Conservation (phyloP, 2,888 invertebrate species). For the Meta bourneti region DNA sequence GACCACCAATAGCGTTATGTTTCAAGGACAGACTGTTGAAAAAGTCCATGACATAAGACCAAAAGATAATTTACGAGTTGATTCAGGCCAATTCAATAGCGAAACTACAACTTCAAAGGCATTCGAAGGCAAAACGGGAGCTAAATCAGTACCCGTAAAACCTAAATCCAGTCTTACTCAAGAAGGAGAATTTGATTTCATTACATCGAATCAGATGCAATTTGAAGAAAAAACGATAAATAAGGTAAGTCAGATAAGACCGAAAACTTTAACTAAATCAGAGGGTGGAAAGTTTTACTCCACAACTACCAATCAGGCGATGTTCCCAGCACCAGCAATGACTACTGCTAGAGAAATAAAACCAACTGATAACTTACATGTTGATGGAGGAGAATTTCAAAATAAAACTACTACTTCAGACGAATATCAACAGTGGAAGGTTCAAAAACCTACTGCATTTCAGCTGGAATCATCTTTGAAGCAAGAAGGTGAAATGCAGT, state of each 20-base stretch:
- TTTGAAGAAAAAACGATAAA: slow-evolving; percentile 52
- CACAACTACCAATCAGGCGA: slow-evolving; percentile 64
- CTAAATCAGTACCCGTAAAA: slow-evolving; percentile 62
- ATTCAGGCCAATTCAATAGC: slow-evolving; percentile 50
- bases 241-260: slow-evolving; percentile 39
- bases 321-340: slow-evolving; percentile 47
- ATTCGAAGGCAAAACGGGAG: slow-evolving; percentile 57
- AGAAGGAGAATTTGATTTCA: slow-evolving; percentile 77
- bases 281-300: slow-evolving; percentile 54
- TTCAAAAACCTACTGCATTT: slow-evolving; percentile 42
- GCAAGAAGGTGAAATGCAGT: slow-evolving; percentile 77
- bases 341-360: slow-evolving; percentile 16
- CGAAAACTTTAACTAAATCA: slow-evolving; percentile 55
- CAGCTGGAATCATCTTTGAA: slow-evolving; percentile 45
- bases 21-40: slow-evolving; percentile 27
- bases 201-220: slow-evolving; percentile 64
- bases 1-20: slow-evolving; percentile 67
- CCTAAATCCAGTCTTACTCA: slow-evolving; percentile 70
- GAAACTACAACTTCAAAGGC: slow-evolving; percentile 60
- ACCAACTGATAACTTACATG: slow-evolving; percentile 39
- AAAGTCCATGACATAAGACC: slow-evolving; percentile 68
- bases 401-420: slow-evolving; percentile 48
- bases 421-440: slow-evolving; percentile 48
- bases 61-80: slow-evolving; percentile 57
- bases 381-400: slow-evolving; percentile 38